Base-by-base conservation (phyloP, 2,113 vertebrate species). In the Lasiurus borealis region DNA sequence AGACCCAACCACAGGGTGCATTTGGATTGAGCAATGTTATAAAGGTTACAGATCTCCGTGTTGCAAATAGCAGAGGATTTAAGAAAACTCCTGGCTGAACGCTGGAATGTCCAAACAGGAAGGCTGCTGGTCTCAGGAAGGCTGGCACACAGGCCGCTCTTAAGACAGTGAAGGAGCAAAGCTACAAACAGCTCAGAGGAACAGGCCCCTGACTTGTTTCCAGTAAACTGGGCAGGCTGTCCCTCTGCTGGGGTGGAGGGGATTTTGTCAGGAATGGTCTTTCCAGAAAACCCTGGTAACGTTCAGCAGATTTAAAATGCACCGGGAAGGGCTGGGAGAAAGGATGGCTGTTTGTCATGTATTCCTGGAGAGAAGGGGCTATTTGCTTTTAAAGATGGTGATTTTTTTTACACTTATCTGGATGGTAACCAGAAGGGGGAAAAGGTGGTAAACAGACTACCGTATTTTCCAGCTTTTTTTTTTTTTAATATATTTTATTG, bases 381-480 rank as follows among this genome's bases (percentile, higher is more conserved):
- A 3, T 87, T 93, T 84, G 85, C 54, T 87, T 84, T 87, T 25
- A 66, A 31, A 36, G 50, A 76, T 48, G 52, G 12, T 71, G 54
- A n/a, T n/a, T n/a, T 72, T 77, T 94, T 93, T 69, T 40, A 34
- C 23, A 73, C 18, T 87, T 90, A 80, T 19, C 34, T 91, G 29
- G 71, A 84, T 8, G 16, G 68, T 84, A 85, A 72, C 40, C 68
- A 81, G 59, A 27, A 11, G 21, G 11, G 7, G 54, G 57, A 52
- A 46, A 94, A 75, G 68, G 16, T 68, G 19, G 77, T 54, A 59
- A 64, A 82, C 0, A 84, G 54, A 34, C 59, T 10, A 36, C n/a
- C n/a, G n/a, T n/a, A n/a, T n/a, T n/a, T n/a, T n/a, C n/a, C n/a
- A n/a, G n/a, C n/a, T n/a, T n/a, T n/a, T n/a, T n/a, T n/a, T n/a